Evolutionary conservation across 1,140 invertebrate genomes (phyloP).

Genomic region (Aphaenogaster floridana): DNA sequence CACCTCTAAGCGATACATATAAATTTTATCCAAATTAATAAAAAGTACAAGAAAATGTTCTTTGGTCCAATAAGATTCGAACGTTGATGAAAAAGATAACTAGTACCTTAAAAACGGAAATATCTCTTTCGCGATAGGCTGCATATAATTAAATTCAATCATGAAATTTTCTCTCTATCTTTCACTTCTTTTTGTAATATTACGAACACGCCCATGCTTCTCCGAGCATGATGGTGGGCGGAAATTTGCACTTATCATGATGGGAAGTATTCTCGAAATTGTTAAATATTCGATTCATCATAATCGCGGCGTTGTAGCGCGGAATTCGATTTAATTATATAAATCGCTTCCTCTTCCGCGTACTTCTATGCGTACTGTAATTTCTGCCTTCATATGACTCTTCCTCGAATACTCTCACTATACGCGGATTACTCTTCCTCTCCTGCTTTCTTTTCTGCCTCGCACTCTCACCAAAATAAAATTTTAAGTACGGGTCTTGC

Average conservation of each 20-base stretch:
- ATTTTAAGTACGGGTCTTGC: constrained; percentile 62
- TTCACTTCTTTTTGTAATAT: background rate
- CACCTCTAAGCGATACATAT: background rate
- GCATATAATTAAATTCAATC: constrained; percentile 11
- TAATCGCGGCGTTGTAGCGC: background rate
- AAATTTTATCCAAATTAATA: background rate
- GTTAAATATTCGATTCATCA: constrained; percentile 28
- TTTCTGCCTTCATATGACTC: constrained; percentile 37
- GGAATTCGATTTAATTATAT: constrained; percentile 50
- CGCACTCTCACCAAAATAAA: constrained; percentile 52
- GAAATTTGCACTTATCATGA: constrained; percentile 7
- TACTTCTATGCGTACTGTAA: constrained; percentile 37
- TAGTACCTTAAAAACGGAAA: background rate
- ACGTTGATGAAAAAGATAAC: background rate
- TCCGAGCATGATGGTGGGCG: background rate
- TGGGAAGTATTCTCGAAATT: constrained; percentile 9
- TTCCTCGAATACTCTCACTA: constrained; percentile 19
- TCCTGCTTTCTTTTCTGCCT: background rate
- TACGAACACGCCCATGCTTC: background rate
- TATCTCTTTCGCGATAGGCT: background rate
- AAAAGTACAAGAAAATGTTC: background rate
- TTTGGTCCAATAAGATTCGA: background rate
- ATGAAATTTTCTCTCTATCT: background rate
- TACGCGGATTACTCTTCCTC: constrained; percentile 3
- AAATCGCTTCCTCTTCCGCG: constrained; percentile 42